Conservation (phyloP, 1,140 invertebrate species). For the Brachionus manjavacas region DNA sequence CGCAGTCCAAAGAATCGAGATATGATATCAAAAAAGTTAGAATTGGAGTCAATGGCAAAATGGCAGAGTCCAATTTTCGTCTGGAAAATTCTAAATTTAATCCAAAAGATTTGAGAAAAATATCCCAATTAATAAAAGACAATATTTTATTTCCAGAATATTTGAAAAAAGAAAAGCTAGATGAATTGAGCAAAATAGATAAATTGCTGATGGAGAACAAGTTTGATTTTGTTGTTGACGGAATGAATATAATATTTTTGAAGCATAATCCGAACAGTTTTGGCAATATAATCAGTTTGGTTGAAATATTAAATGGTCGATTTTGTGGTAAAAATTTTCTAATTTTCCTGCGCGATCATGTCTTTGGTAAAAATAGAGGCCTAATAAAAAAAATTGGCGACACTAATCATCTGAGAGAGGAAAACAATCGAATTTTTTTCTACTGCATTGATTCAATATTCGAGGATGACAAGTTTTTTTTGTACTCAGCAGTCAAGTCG, state of each 20-base stretch:
- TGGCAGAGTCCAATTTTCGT: background rate
- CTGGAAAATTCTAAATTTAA: background rate
- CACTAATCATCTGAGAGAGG: background rate
- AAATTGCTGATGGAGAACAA: background rate
- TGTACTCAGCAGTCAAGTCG: conserved; percentile 22
- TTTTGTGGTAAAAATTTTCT: background rate
- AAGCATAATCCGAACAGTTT: background rate
- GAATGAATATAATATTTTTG: conserved; percentile 20
- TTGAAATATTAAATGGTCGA: background rate
- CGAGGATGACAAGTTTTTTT: conserved; percentile 18
- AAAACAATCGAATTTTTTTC: background rate
- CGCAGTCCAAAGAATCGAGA: background rate
- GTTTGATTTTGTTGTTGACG: conserved; percentile 14
- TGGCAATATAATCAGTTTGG: background rate
- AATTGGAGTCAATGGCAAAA: background rate
- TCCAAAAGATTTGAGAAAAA: background rate
- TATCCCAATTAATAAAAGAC: background rate
- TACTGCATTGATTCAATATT: conserved; percentile 5
- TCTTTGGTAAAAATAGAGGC: background rate
- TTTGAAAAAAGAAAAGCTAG: background rate
- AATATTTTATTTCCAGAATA: background rate
- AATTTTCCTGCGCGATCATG: conserved; percentile 1
- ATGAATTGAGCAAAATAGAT: background rate
- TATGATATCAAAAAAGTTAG: background rate
- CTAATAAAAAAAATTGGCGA: background rate